A percentile compares a stretch with the other conserved stretches of the same genome.
phyloP scores from a whole-genome alignment of 2,888 invertebrate species.

The Caenorhabditis doughertyi region DNA sequence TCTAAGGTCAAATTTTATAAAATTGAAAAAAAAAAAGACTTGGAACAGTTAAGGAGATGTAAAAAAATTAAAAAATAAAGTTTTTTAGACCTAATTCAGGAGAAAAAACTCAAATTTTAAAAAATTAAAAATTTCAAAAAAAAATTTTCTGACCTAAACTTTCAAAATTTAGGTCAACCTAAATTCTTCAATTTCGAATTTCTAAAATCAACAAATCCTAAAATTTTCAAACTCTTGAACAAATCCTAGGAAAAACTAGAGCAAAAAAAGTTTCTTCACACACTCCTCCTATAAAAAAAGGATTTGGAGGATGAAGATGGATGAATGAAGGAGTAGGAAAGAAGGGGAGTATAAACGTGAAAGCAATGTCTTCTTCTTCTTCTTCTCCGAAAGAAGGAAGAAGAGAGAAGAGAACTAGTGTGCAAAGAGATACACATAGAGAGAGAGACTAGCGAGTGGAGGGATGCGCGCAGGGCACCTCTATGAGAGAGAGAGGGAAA shows the following conservation, averaged over 20 bases:
- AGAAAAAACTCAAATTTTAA: no score
- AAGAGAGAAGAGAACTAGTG: conserved; percentile 29
- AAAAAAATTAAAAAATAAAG: no score
- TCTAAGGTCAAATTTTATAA: neutral
- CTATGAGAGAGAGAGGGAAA: neutral
- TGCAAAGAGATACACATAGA: conserved; percentile 42
- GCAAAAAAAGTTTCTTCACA: conserved; percentile 3
- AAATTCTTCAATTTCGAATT: no score
- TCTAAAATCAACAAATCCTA: no score
- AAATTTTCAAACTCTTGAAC: neutral
- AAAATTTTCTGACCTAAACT: no score
- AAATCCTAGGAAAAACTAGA: neutral
- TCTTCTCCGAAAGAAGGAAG: conserved; percentile 7
- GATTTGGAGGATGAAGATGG: conserved; percentile 2
- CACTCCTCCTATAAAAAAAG: neutral
- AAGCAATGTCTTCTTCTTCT: conserved; percentile 39
- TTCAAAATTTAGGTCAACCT: no score
- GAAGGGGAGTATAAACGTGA: conserved; percentile 48
- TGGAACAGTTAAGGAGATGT: neutral
- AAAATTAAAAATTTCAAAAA: no score
- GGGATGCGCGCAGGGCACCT: conserved; percentile 24
- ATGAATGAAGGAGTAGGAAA: neutral
- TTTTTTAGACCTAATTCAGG: no score
- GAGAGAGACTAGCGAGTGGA: neutral
- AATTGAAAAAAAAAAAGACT: neutral